Conservation (phyloP, 1,140 invertebrate species). For the Antheraea pernyi region DNA sequence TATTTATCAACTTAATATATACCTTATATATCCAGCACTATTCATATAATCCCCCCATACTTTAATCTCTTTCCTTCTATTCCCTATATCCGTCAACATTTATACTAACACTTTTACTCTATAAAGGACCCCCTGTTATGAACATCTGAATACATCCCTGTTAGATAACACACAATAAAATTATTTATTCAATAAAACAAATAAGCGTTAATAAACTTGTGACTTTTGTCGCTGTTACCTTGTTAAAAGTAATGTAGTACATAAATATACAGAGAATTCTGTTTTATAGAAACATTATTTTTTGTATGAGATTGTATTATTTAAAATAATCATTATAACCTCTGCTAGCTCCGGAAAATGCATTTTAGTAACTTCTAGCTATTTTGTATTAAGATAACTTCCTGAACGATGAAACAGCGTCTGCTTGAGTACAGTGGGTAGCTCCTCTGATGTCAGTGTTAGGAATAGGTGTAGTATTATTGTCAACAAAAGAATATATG, state of each 20-base stretch:
- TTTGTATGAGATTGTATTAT: not conserved
- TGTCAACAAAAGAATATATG: conserved; percentile 28
- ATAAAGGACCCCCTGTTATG: not conserved
- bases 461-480: conserved; percentile 14
- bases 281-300: not conserved
- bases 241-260: conserved; percentile 53
- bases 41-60: too few species aligned
- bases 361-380: too few species aligned
- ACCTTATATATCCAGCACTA: too few species aligned
- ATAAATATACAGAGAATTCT: conserved; percentile 47
- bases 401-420: too few species aligned
- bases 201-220: conserved; percentile 64
- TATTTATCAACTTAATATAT: too few species aligned
- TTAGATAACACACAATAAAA: conserved; percentile 37
- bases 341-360: too few species aligned
- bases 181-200: conserved; percentile 74
- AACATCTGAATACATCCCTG: not conserved
- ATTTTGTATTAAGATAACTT: too few species aligned
- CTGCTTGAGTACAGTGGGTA: conserved; percentile 23
- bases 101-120: too few species aligned
- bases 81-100: too few species aligned
- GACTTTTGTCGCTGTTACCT: conserved; percentile 64
- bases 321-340: too few species aligned
- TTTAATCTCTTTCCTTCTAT: too few species aligned
- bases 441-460: conserved; percentile 20